Evolutionary conservation across 2,888 invertebrate genomes (phyloP).

Genomic region (Cremastinae sp.): DNA sequence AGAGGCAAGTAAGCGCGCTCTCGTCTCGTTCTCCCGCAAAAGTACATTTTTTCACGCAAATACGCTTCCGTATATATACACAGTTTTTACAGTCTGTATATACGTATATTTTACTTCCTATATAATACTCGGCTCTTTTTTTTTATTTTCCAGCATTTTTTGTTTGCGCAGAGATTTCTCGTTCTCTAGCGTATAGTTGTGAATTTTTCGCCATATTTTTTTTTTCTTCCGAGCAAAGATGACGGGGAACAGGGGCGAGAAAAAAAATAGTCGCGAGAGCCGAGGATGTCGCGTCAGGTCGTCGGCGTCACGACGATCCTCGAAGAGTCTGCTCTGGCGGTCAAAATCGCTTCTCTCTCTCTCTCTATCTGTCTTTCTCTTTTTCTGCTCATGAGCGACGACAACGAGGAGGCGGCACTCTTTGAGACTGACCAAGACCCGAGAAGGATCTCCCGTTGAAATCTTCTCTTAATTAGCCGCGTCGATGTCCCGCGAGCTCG

Average conservation of each 20-base stretch:
- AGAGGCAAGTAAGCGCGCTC: constrained; percentile 61
- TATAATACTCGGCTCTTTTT: too few species aligned
- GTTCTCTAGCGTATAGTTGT: too few species aligned
- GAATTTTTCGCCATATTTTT: constrained; percentile 29
- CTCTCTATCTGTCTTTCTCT: constrained; percentile 13
- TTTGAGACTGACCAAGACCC: constrained; percentile 62
- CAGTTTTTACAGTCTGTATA: not conserved
- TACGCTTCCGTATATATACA: not conserved
- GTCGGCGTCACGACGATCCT: constrained; percentile 56
- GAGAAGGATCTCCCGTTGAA: constrained; percentile 59
- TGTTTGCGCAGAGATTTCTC: constrained; percentile 18
- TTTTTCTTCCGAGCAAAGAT: not conserved
- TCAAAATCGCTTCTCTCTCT: constrained; percentile 31
- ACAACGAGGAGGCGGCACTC: constrained; percentile 51
- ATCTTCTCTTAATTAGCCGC: constrained; percentile 64
- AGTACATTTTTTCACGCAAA: not conserved
- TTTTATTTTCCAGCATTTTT: constrained; percentile 10
- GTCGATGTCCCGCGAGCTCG: constrained; percentile 59
- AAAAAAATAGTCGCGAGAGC: constrained; percentile 23
- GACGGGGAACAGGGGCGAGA: constrained; percentile 12
- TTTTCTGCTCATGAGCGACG: constrained; percentile 24
- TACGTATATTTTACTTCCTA: constrained; percentile 15
- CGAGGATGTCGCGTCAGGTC: constrained; percentile 58
- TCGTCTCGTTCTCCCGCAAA: constrained; percentile 16
- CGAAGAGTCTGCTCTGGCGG: constrained; percentile 47